phyloP scores from a whole-genome alignment of 2,888 invertebrate species.

The Meteorus colon region DNA sequence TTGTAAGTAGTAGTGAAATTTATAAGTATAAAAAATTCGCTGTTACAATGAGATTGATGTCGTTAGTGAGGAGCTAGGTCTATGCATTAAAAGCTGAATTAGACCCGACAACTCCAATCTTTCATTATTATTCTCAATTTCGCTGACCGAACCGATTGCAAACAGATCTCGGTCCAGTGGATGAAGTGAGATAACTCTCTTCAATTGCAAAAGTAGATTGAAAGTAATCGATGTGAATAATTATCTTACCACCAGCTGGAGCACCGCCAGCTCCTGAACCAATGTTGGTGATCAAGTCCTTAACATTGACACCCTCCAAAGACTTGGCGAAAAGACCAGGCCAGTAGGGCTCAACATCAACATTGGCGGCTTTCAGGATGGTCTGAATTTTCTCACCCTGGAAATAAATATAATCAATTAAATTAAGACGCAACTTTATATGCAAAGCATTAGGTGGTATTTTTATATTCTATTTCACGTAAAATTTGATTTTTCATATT shows the following conservation, averaged over 20 bases:
- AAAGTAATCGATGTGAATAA: neutral
- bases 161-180: constrained; percentile 62
- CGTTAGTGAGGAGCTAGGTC: constrained; percentile 53
- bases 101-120: constrained; percentile 56
- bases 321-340: constrained; percentile 98
- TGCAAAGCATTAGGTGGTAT: too few species aligned
- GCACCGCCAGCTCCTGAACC: constrained; percentile 93
- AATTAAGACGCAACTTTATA: too few species aligned
- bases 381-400: constrained; percentile 98
- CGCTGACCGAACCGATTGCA: constrained; percentile 63
- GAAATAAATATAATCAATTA: constrained; percentile 30
- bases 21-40: neutral
- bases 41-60: constrained; percentile 35
- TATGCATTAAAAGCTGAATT: constrained; percentile 39
- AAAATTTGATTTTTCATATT: too few species aligned
- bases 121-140: constrained; percentile 62
- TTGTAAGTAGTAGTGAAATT: too few species aligned
- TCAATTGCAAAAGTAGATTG: neutral
- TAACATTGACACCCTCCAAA: constrained; percentile 94
- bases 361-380: constrained; percentile 96
- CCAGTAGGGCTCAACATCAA: constrained; percentile 99
- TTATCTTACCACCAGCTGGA: constrained; percentile 77
- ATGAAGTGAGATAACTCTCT: constrained; percentile 63
- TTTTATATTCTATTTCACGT: too few species aligned
- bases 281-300: constrained; percentile 93